Conservation (phyloP, 2,888 invertebrate species). For the Dinocampus coccinellae region DNA sequence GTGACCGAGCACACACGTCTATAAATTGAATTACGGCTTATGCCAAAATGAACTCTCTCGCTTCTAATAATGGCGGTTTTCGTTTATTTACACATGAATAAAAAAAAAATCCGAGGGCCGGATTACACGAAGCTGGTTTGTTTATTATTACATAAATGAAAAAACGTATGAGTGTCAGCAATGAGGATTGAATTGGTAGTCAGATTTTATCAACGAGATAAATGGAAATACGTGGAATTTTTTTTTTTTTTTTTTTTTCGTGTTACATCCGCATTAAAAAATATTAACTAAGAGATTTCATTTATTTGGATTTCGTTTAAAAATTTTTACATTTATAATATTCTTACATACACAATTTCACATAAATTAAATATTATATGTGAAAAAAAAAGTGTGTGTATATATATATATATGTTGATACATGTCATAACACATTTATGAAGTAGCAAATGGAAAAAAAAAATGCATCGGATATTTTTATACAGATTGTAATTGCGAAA, state of each 20-base stretch:
- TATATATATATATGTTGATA: neutral
- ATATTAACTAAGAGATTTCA: too few species aligned
- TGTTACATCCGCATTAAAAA: too few species aligned
- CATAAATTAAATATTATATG: too few species aligned
- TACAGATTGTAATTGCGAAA: neutral
- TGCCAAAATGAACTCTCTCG: conserved; percentile 55
- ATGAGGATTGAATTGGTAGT: neutral
- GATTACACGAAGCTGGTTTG: conserved; percentile 47
- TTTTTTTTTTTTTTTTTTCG: too few species aligned
- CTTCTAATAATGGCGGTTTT: conserved; percentile 64
- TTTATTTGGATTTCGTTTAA: too few species aligned
- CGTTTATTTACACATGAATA: conserved; percentile 60
- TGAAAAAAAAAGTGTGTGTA: neutral
- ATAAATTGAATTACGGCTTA: neutral
- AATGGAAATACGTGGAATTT: too few species aligned
- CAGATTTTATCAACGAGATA: too few species aligned
- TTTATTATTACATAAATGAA: conserved; percentile 29
- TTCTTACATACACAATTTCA: too few species aligned
- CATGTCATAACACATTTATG: neutral
- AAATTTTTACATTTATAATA: too few species aligned
- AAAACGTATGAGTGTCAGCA: neutral
- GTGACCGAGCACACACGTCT: neutral
- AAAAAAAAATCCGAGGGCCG: conserved; percentile 53
- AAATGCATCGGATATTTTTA: too few species aligned
- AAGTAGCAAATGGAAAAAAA: neutral